Conservation (phyloP, 2,888 invertebrate genomes). For the Oegoconia quadripuncta region DNA sequence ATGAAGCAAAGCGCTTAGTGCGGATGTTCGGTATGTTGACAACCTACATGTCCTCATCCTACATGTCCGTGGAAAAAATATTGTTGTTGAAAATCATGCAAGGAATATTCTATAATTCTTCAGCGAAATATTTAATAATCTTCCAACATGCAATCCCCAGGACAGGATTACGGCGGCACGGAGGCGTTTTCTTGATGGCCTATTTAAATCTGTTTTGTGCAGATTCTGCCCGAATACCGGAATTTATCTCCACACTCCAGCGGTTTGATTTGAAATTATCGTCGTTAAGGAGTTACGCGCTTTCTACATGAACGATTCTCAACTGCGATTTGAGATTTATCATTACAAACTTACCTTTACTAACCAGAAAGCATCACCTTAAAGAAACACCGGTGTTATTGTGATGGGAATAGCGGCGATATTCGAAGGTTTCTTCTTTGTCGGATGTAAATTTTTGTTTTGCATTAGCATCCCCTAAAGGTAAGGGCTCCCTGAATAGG, state of each 20-base stretch:
- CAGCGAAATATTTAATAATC: too few relatives aligned
- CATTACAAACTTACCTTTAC: slow-evolving; percentile 31
- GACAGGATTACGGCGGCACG: background rate
- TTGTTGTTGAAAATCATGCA: too few relatives aligned
- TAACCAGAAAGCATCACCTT: background rate
- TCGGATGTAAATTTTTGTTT: slow-evolving; percentile 15
- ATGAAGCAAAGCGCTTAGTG: too few relatives aligned
- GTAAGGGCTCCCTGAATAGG: slow-evolving; percentile 48
- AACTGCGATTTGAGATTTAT: slow-evolving; percentile 60
- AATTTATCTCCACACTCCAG: slow-evolving; percentile 58
- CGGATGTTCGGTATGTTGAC: too few relatives aligned
- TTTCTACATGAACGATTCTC: slow-evolving; percentile 53
- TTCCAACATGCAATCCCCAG: background rate
- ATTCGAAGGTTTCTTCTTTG: background rate
- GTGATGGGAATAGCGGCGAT: too few relatives aligned
- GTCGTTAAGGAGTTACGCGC: slow-evolving; percentile 60
- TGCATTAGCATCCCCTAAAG: slow-evolving; percentile 38
- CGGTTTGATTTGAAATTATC: slow-evolving; percentile 59
- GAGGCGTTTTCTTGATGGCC: slow-evolving; percentile 35
- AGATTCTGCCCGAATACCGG: slow-evolving; percentile 35
- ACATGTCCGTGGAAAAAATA: too few relatives aligned
- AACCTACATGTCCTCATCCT: too few relatives aligned
- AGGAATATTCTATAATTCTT: too few relatives aligned
- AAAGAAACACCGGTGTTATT: background rate
- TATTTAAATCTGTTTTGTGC: slow-evolving; percentile 59